Evolutionary conservation across 2,797 vertebrate genomes (phyloP).

Genomic region (Ceyx erithaca): DNA sequence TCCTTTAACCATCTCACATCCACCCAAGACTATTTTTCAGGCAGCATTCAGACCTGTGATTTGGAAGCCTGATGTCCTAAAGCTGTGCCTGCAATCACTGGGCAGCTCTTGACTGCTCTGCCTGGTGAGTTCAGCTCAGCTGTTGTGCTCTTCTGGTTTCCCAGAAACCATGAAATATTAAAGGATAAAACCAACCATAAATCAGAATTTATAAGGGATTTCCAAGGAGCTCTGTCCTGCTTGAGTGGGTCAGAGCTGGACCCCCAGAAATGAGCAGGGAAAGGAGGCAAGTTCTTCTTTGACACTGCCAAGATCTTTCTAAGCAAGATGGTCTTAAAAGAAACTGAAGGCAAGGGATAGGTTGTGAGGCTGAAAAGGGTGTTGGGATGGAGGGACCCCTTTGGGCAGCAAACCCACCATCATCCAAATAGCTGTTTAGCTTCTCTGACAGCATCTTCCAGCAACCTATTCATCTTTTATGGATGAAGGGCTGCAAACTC

Average conservation of each 20-base stretch:
- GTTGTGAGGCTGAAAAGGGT: neutral
- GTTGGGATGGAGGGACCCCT: neutral
- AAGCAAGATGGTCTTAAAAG: neutral
- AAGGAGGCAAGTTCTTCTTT: neutral
- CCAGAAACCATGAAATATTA: neutral
- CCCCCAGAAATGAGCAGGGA: neutral
- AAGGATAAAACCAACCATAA: neutral
- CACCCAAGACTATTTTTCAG: neutral
- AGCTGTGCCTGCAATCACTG: neutral
- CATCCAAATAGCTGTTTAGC: neutral
- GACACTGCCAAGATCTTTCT: neutral
- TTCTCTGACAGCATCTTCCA: neutral
- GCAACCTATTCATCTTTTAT: slow-evolving; percentile 3
- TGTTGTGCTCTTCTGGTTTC: neutral
- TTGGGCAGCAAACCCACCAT: neutral
- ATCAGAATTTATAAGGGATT: neutral
- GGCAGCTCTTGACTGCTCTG: neutral
- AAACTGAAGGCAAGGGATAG: neutral
- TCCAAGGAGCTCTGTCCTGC: neutral
- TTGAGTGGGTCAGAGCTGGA: neutral
- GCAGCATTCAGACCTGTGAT: neutral
- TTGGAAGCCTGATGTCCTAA: neutral
- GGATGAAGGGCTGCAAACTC: slow-evolving; percentile 1
- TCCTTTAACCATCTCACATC: neutral
- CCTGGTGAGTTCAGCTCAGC: neutral